These are phyloP conservation scores for Xerus rutilus DNA, from an alignment of 2,797 vertebrate species.

Conservation along the genomic window DNA sequence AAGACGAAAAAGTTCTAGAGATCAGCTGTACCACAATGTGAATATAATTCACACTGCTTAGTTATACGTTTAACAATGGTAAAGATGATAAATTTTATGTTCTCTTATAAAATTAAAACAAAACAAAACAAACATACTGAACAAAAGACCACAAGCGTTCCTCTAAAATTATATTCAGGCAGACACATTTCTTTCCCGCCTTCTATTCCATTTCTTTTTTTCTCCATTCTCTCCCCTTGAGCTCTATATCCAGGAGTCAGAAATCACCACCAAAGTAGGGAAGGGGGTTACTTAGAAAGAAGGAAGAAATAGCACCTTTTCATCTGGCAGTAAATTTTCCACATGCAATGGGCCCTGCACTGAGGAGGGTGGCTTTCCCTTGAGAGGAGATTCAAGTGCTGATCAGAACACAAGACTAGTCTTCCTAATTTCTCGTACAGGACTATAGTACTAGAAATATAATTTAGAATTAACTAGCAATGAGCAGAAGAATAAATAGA, in stretches of 20 bases:
- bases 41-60: background rate
- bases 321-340: background rate
- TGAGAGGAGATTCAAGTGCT: background rate
- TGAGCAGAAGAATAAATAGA: background rate
- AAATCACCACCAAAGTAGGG: background rate
- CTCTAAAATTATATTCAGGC: background rate
- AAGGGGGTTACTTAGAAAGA: background rate
- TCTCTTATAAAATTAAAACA: background rate
- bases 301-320: background rate
- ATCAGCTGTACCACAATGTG: background rate
- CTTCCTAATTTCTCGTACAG: background rate
- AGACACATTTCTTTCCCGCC: background rate
- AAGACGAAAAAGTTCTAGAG: background rate
- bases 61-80: background rate
- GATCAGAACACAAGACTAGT: background rate
- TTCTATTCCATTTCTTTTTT: background rate
- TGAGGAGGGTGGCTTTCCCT: background rate
- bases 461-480: background rate
- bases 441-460: background rate
- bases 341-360: background rate
- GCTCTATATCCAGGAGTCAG: background rate
- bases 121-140: background rate
- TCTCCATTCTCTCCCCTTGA: background rate
- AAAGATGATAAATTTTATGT: background rate
- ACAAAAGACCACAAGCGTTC: background rate